These are phyloP conservation scores for Cheilosia soror DNA, from an alignment of 2,888 invertebrate genomes.

Conservation along the genomic window DNA sequence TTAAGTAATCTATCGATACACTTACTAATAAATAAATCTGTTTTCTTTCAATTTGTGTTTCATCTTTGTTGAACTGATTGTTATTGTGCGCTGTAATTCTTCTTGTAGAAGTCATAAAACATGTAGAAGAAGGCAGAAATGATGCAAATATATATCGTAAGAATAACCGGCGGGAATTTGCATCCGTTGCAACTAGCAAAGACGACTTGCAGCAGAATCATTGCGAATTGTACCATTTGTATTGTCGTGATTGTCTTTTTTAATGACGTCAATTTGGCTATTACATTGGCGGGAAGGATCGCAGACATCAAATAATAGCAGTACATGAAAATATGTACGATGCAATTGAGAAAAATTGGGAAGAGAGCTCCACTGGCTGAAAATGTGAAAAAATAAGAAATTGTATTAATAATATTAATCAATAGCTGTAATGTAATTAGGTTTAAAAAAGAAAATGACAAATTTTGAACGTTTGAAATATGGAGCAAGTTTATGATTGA, in stretches of 20 bases:
- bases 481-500: no score
- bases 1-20: no score
- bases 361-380: slow-evolving; percentile 88
- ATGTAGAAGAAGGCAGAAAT: slow-evolving; percentile 88
- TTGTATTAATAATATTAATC: neutral
- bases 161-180: slow-evolving; percentile 84
- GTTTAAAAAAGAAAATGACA: neutral
- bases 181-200: slow-evolving; percentile 86
- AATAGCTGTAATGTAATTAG: neutral
- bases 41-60: neutral
- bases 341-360: slow-evolving; percentile 87
- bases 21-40: neutral
- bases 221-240: slow-evolving; percentile 90
- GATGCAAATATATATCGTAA: slow-evolving; percentile 86
- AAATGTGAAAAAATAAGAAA: slow-evolving; percentile 15
- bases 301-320: slow-evolving; percentile 88
- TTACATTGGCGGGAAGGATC: slow-evolving; percentile 85
- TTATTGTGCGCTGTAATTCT: slow-evolving; percentile 77
- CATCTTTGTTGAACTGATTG: slow-evolving; percentile 22
- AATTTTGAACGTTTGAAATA: neutral
- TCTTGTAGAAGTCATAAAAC: slow-evolving; percentile 89
- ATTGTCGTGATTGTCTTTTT: slow-evolving; percentile 87
- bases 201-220: slow-evolving; percentile 86
- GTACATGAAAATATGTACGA: slow-evolving; percentile 91
- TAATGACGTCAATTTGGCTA: slow-evolving; percentile 85